Base-by-base conservation (phyloP, 2,888 invertebrate species). In the Philonicus albiceps region DNA sequence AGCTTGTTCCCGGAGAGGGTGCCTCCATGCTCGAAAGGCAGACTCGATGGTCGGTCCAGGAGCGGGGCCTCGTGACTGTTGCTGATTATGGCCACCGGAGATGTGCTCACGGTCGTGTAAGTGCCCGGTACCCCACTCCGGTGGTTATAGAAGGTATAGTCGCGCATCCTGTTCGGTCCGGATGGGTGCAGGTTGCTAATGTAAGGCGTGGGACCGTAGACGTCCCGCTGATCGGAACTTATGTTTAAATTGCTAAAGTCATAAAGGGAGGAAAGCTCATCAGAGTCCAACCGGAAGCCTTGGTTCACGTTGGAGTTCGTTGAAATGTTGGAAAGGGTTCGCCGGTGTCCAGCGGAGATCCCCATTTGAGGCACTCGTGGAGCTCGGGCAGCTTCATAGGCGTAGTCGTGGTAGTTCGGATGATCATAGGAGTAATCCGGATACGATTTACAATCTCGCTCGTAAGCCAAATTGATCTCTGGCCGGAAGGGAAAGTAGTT, bases 271-370 rank as follows among this genome's bases (percentile, higher is more conserved):
- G 89, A 88, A 87, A 91, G 83, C 83, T 92, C 93, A 88, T 95
- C 95, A 87, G 95, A 94, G 88, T 95, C 95, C 76, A 94, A 90
- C 31, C 93, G 93, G 91, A 95, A 95, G 80, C 93, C 94, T 73
- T 95, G 95, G 91, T 95, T 95, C 34, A 94, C 93, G 89, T 93
- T 95, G 0, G 94, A 91, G 0, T 93, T 92, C 0, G 93, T 94
- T 0, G 95, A 95, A 4, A 96, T 95, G 90, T 96, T 96, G 0
- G 97, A 96, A 0, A 96, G 95, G 0, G 96, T 96, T 86, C 97
- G 94, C 89, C 96, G 94, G 91, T 97, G 97, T 1, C 91, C 91
- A 2, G 92, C 92, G 27, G 89, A 91, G 0, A 92, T 90, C 16
- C 92, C 92, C 92, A 92, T 92, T 88, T 92, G 91, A 0, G 92